phyloP scores from a whole-genome alignment of 2,797 vertebrate species.

The Alectoris magna region DNA sequence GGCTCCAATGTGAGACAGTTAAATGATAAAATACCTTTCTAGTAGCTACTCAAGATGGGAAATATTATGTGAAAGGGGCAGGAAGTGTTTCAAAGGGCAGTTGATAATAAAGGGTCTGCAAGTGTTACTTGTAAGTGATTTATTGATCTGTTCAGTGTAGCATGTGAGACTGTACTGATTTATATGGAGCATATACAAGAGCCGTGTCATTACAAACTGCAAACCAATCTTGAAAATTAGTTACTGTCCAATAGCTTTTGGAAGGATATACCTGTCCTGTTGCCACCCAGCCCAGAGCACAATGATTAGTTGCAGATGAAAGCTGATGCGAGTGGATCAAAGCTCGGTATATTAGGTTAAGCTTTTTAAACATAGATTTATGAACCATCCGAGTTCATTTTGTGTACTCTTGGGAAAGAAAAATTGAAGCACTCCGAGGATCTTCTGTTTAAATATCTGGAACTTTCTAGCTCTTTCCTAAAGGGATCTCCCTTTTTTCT shows the following conservation, averaged over 20 bases:
- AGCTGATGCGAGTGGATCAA: slow-evolving; percentile 53
- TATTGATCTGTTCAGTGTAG: slow-evolving; percentile 65
- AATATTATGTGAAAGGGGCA: slow-evolving; percentile 53
- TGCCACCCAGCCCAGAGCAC: slow-evolving; percentile 19
- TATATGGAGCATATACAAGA: slow-evolving; percentile 48
- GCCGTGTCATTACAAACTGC: slow-evolving; percentile 39
- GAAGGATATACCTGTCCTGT: slow-evolving; percentile 53
- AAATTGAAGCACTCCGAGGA: background rate
- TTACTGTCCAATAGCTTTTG: slow-evolving; percentile 53
- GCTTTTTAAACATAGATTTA: slow-evolving; percentile 7
- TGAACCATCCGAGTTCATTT: slow-evolving; percentile 9
- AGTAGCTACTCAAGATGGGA: slow-evolving; percentile 23
- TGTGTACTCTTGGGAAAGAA: slow-evolving; percentile 19
- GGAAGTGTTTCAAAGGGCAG: slow-evolving; percentile 61
- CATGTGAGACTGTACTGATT: slow-evolving; percentile 40
- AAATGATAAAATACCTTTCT: slow-evolving; percentile 49
- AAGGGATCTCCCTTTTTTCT: background rate
- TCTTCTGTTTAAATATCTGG: background rate
- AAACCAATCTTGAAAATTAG: slow-evolving; percentile 69
- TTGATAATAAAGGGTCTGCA: slow-evolving; percentile 59
- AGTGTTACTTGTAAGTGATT: slow-evolving; percentile 47
- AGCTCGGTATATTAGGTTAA: slow-evolving; percentile 45
- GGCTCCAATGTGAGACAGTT: background rate
- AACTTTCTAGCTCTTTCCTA: background rate
- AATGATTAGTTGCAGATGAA: slow-evolving; percentile 37